Percentiles rank a stretch among this genome's conserved stretches.
phyloP scores from a whole-genome alignment of 2,797 vertebrate species.

The Cossypha polioptera region DNA sequence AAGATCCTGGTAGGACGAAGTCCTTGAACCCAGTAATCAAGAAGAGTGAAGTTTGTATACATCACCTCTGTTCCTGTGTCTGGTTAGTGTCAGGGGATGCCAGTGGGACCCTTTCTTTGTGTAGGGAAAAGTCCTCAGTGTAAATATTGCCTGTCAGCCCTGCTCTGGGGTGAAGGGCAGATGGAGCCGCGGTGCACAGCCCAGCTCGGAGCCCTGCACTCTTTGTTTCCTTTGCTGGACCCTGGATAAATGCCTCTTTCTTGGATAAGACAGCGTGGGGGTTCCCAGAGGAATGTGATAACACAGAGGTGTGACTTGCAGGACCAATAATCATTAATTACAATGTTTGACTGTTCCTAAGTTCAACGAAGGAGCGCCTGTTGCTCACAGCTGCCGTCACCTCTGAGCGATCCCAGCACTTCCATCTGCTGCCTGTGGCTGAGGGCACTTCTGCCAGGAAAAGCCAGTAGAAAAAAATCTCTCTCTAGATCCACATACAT shows the following conservation, averaged over 20 bases:
- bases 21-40: not conserved
- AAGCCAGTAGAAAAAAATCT: not conserved
- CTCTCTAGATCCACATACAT: fast-evolving
- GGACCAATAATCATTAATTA: slow-evolving; percentile 31
- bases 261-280: not conserved
- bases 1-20: not conserved
- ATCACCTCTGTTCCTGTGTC: not conserved
- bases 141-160: not conserved
- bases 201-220: fast-evolving
- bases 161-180: not conserved
- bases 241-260: not conserved
- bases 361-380: not conserved
- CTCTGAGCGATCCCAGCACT: not conserved
- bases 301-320: not conserved
- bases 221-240: not conserved
- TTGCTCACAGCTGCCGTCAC: slow-evolving; percentile 7
- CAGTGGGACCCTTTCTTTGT: not conserved
- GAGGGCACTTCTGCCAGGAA: not conserved
- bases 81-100: not conserved
- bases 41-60: not conserved
- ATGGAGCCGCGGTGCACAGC: fast-evolving
- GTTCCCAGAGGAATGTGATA: not conserved
- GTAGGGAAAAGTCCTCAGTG: not conserved
- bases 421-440: not conserved
- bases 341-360: slow-evolving; percentile 37